Base-by-base conservation (phyloP, 2,113 vertebrate species). In the Emydura subglobosa region DNA sequence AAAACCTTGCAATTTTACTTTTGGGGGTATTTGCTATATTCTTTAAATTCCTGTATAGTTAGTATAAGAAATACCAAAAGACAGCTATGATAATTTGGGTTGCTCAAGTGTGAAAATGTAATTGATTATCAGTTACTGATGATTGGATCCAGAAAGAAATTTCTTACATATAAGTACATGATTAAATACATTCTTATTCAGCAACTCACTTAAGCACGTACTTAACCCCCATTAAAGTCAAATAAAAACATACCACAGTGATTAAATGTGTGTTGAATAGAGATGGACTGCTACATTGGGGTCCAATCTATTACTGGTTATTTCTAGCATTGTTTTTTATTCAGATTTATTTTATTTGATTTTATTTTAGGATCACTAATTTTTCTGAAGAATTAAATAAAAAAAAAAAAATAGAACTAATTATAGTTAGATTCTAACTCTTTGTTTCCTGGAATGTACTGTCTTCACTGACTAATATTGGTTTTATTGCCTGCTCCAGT, bases 121-220 rank as follows among this genome's bases (percentile, higher is more conserved):
- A 61, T 34, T 39, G 34, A 29, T 87, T 59, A 49, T 47, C 8
- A 65, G 17, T 5, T 76, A 55, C 51, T 74, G 50, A 47, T 39
- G 65, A 39, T 21, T 72, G n/a, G n/a, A 72, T 17, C 65, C n/a
- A 39, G 19, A 39, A 72, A 72, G n/a, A 39, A 39, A 72, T 72
- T n/a, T 72, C n/a, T 72, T 39, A 72, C 14, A 13, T 84, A 61
- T 51, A 96, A 95, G 14, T 9, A 92, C 24, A 72, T 85, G 57
- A 89, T 93, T 92, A 96, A 94, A 92, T 74, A 50, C 88, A 82
- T 11, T 93, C 9, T 21, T 92, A 54, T 88, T 96, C 88, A 94
- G 83, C 55, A 89, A 94, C 95, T 55, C 51, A 76, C 31, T 90
- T 88, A 93, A 84, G 19, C 9, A 39, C 8, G 39, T 39, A 72